These are phyloP conservation scores for Ibidorhyncha struthersii DNA, from an alignment of 2,113 vertebrate species.

Conservation along the genomic window DNA sequence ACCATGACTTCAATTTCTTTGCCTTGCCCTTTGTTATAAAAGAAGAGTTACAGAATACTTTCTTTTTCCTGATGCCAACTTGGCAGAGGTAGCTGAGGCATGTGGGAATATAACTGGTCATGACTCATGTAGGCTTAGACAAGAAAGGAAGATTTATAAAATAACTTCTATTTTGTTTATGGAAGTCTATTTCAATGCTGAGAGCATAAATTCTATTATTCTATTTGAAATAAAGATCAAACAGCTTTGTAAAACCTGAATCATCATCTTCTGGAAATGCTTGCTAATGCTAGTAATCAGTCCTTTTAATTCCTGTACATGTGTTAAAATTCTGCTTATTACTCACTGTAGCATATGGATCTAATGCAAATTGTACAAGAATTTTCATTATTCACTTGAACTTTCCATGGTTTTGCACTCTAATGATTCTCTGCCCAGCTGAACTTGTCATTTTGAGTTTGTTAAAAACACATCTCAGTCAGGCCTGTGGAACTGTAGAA, in stretches of 20 bases:
- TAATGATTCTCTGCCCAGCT: neutral
- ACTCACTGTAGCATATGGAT: slow-evolving; percentile 13
- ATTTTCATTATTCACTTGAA: neutral
- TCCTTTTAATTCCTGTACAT: neutral
- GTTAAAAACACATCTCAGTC: neutral
- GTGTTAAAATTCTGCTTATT: slow-evolving; percentile 14
- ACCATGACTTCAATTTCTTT: neutral
- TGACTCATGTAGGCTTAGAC: neutral
- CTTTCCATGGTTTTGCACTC: neutral
- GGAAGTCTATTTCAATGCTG: neutral
- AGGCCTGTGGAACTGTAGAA: neutral
- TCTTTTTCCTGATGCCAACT: neutral
- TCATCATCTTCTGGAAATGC: neutral
- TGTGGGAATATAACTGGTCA: slow-evolving; percentile 8
- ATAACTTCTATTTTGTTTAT: slow-evolving; percentile 13
- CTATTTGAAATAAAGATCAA: slow-evolving; percentile 3
- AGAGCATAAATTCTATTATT: neutral
- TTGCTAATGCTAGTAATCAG: neutral
- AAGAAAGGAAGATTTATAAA: slow-evolving; percentile 12
- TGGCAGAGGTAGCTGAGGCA: neutral
- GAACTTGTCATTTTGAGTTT: neutral
- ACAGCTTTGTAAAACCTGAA: neutral
- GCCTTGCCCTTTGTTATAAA: neutral
- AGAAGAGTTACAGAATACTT: neutral
- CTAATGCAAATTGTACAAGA: neutral